A percentile compares a stretch with the other conserved stretches of the same genome.
Evolutionary conservation across 1,140 invertebrate genomes (phyloP).

Genomic region (Patella vulgata): DNA sequence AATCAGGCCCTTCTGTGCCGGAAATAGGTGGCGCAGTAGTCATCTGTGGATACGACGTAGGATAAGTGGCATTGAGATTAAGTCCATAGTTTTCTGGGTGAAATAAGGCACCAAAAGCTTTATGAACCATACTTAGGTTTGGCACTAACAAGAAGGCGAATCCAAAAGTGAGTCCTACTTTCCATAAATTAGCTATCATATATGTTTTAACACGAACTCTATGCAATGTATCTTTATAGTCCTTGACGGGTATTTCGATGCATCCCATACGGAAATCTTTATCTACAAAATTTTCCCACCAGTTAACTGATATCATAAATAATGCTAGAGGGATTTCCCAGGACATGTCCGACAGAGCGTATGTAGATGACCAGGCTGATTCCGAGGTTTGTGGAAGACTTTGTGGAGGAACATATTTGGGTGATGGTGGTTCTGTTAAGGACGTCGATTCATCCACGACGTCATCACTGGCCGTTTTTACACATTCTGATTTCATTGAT

Average conservation of each 20-base stretch:
- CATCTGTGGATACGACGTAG: not conserved
- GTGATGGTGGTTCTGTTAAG: not conserved
- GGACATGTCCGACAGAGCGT: constrained; percentile 60
- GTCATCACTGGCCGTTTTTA: constrained; percentile 8
- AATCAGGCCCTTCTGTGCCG: not conserved
- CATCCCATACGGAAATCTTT: constrained; percentile 60
- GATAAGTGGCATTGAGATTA: too few species aligned
- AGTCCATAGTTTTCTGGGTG: constrained; percentile 14
- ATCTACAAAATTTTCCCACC: constrained; percentile 98
- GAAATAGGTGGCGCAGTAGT: not conserved
- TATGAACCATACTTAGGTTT: constrained; percentile 31
- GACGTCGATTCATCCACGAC: constrained; percentile 1
- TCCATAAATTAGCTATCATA: constrained; percentile 45
- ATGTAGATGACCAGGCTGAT: constrained; percentile 27
- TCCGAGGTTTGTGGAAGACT: constrained; percentile 6
- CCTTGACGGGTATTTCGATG: constrained; percentile 34
- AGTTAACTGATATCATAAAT: constrained; percentile 88
- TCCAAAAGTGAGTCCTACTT: constrained; percentile 46
- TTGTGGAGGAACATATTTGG: not conserved
- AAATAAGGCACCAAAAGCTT: constrained; percentile 33
- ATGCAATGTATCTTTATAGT: constrained; percentile 39
- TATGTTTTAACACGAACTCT: constrained; percentile 41
- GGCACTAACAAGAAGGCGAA: constrained; percentile 48
- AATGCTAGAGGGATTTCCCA: constrained; percentile 88
- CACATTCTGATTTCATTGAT: constrained; percentile 39